Conservation (phyloP, 1,140 invertebrate species). For the Coptotermes formosanus region DNA sequence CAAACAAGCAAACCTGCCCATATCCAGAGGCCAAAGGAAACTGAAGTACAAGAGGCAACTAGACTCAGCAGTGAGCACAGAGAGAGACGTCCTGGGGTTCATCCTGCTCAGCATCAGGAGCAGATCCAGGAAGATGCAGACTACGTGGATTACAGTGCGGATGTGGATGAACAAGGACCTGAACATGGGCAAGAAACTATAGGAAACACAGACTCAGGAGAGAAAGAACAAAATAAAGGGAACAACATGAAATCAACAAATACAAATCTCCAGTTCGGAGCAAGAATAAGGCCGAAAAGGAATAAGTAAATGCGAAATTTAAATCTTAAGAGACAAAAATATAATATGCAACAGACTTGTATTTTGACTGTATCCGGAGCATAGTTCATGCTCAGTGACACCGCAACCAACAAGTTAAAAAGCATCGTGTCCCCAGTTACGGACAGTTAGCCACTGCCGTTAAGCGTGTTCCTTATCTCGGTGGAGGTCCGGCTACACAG, state of each 20-base stretch:
- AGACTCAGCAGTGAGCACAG: constrained; percentile 32
- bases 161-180: background rate
- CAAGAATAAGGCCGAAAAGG: constrained; percentile 24
- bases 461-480: background rate
- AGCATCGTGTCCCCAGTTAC: background rate
- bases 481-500: background rate
- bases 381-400: background rate
- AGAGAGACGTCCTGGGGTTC: constrained; percentile 36
- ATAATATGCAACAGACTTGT: background rate
- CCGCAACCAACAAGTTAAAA: background rate
- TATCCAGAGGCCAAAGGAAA: constrained; percentile 16
- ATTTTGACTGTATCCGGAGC: background rate
- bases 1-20: constrained; percentile 27
- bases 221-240: constrained; percentile 30
- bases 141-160: background rate
- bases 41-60: constrained; percentile 35
- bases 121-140: constrained; percentile 32
- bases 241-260: background rate
- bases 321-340: background rate
- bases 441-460: background rate
- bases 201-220: constrained; percentile 14
- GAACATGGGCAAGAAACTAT: background rate
- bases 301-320: background rate
- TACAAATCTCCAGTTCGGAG: constrained; percentile 17
- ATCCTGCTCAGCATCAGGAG: constrained; percentile 34